These are phyloP conservation scores for Temnothorax rugatulus DNA, from an alignment of 2,888 invertebrate genomes.

Conservation along the genomic window DNA sequence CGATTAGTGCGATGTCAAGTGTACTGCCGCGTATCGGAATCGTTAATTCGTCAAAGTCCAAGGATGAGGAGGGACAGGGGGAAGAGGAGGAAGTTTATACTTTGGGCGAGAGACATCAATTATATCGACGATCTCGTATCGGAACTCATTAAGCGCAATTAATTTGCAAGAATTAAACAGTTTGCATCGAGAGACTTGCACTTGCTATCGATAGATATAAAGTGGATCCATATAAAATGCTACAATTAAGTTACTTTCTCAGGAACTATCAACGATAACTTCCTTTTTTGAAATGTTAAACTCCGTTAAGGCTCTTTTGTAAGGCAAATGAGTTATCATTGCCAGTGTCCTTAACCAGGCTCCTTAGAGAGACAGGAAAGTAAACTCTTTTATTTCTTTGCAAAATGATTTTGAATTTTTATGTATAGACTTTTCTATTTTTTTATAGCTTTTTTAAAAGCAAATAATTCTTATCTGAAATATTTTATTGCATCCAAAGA, in stretches of 20 bases:
- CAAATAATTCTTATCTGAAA: neutral
- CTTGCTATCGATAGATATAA: neutral
- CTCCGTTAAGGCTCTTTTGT: conserved; percentile 3
- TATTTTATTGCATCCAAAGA: neutral
- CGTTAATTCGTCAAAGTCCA: conserved; percentile 59
- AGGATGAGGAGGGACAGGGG: neutral
- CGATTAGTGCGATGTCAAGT: conserved; percentile 54
- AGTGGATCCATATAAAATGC: neutral
- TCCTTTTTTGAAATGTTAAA: conserved; percentile 2
- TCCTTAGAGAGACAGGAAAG: neutral
- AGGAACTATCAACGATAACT: neutral
- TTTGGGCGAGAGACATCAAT: conserved; percentile 18
- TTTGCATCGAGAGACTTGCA: conserved; percentile 18
- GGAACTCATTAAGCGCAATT: conserved; percentile 52
- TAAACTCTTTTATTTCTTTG: neutral
- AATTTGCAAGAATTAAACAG: conserved; percentile 60
- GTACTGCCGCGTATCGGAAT: conserved; percentile 28
- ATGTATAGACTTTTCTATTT: neutral
- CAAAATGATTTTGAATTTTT: neutral
- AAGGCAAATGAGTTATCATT: neutral
- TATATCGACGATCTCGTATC: conserved; percentile 12
- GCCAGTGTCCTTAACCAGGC: neutral
- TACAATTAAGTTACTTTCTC: conserved; percentile 16
- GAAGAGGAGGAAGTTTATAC: neutral
- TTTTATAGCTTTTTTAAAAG: neutral